These are phyloP conservation scores for Linyphia triangularis DNA, from an alignment of 2,888 invertebrate genomes.

Conservation along the genomic window DNA sequence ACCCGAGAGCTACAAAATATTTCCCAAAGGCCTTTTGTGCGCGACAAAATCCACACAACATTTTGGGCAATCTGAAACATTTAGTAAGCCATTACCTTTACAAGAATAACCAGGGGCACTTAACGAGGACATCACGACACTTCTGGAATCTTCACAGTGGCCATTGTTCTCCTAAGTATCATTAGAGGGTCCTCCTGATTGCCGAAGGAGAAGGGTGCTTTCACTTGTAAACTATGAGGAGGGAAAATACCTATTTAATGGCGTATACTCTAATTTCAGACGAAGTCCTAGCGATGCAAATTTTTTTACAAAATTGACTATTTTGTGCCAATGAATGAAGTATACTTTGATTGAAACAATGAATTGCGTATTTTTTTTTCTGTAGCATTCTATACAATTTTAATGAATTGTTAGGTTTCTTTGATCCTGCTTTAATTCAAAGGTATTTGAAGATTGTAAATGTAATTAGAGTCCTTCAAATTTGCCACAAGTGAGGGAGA, in stretches of 20 bases:
- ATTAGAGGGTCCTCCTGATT: slow-evolving; percentile 49
- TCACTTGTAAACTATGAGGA: neutral
- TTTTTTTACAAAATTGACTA: no score
- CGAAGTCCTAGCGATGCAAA: no score
- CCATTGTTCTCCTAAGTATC: slow-evolving; percentile 73
- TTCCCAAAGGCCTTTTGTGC: neutral
- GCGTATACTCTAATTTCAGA: no score
- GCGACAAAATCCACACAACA: slow-evolving; percentile 1
- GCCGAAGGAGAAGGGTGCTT: neutral
- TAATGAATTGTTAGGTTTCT: no score
- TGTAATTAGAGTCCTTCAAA: no score
- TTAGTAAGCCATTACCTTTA: slow-evolving; percentile 73
- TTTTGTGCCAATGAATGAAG: no score
- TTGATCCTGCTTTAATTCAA: no score
- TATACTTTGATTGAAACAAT: no score
- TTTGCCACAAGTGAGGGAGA: no score
- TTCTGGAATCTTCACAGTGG: slow-evolving; percentile 57
- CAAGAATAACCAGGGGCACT: slow-evolving; percentile 64
- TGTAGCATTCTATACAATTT: no score
- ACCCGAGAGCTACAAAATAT: slow-evolving; percentile 22
- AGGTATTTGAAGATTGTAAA: no score
- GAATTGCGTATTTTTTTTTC: no score
- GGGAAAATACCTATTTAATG: neutral
- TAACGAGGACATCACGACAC: slow-evolving; percentile 70
- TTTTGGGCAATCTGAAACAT: slow-evolving; percentile 66